Conservation (phyloP, 2,113 vertebrate species). For the Balaenoptera acutorostrata region DNA sequence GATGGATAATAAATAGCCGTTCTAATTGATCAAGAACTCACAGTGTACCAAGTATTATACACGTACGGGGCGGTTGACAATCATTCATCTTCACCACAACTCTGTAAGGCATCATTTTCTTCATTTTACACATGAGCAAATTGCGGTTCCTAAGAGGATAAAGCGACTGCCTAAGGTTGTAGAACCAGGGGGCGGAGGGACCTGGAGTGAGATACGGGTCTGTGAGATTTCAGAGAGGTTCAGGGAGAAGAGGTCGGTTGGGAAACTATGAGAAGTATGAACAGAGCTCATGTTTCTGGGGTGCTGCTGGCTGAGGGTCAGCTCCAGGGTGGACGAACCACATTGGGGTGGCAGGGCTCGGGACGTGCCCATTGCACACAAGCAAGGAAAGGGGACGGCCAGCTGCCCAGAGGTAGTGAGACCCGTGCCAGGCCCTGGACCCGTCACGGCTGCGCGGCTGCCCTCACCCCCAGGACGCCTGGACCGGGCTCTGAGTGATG, state of each 20-base stretch:
- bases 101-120: too few species aligned
- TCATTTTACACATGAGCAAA: not conserved
- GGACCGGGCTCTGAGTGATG: not conserved
- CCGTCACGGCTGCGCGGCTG: too few species aligned
- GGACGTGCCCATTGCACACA: fast-evolving
- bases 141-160: not conserved
- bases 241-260: not conserved
- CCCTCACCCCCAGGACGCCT: not conserved
- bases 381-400: not conserved
- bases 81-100: not conserved
- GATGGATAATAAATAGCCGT: not conserved
- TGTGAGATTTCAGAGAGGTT: not conserved
- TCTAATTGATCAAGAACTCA: not conserved
- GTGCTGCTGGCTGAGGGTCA: not conserved
- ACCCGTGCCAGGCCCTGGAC: not conserved
- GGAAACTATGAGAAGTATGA: not conserved
- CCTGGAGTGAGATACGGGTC: not conserved
- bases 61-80: not conserved
- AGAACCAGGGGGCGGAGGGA: not conserved
- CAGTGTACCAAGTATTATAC: fast-evolving
- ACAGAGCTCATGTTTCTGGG: not conserved
- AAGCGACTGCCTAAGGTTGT: not conserved
- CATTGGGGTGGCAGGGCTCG: fast-evolving
- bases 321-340: not conserved
- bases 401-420: too few species aligned